A percentile compares a stretch with the other conserved stretches of the same genome.
phyloP scores from a whole-genome alignment of 2,113 vertebrate genomes.

The Plotosus lineatus region DNA sequence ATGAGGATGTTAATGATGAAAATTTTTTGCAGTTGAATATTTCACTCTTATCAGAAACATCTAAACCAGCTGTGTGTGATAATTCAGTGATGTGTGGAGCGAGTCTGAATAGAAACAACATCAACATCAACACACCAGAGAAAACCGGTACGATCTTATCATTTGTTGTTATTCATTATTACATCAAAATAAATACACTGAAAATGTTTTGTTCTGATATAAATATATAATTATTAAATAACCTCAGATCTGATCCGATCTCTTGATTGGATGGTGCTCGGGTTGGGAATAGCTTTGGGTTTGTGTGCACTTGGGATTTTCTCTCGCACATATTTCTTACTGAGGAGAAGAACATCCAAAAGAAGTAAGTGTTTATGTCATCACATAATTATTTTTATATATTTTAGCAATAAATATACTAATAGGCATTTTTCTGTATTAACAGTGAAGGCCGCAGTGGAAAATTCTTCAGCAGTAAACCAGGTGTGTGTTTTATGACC shows the following conservation, averaged over 20 bases:
- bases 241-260: not conserved
- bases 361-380: not conserved
- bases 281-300: not conserved
- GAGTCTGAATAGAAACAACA: not conserved
- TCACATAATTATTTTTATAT: not conserved
- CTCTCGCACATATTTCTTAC: not conserved
- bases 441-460: not conserved
- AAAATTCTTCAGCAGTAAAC: not conserved
- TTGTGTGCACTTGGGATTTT: not conserved
- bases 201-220: not conserved
- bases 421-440: not conserved
- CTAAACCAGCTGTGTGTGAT: not conserved
- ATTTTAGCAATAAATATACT: not conserved
- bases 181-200: not conserved
- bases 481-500: not conserved
- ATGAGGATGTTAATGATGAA: not conserved
- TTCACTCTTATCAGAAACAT: not conserved
- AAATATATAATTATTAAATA: not conserved
- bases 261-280: not conserved
- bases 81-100: not conserved
- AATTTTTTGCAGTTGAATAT: not conserved
- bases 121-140: not conserved
- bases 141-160: not conserved
- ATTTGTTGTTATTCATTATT: not conserved
- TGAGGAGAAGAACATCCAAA: not conserved